These are phyloP conservation scores for Melangyna quadrimaculata DNA, from an alignment of 2,888 invertebrate species.

Conservation along the genomic window DNA sequence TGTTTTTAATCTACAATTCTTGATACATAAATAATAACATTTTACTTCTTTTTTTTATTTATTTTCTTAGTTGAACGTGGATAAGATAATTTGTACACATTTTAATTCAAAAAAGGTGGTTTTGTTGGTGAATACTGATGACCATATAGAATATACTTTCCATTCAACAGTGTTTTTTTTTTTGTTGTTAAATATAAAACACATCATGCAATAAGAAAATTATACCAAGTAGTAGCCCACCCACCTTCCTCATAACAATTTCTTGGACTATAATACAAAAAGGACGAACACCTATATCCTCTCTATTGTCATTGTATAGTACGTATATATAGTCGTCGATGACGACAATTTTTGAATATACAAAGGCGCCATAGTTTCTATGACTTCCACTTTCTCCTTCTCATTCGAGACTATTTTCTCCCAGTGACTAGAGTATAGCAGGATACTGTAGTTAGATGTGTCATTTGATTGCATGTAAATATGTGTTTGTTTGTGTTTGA, in stretches of 20 bases:
- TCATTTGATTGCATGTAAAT: slow-evolving; percentile 1
- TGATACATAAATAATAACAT: not conserved
- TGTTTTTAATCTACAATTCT: not conserved
- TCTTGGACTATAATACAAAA: not conserved
- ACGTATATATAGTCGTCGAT: slow-evolving; percentile 32
- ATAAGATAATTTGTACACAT: not conserved
- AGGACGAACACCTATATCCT: not conserved
- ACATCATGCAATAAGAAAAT: not conserved
- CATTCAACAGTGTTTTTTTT: not conserved
- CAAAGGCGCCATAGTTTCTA: slow-evolving; percentile 66
- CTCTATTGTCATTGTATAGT: not conserved
- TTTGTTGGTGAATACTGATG: not conserved
- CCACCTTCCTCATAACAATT: not conserved
- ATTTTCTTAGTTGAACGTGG: not conserved
- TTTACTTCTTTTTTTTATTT: not conserved
- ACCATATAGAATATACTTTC: not conserved
- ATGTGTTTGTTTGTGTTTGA: not conserved
- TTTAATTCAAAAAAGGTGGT: not conserved
- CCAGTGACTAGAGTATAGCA: not conserved
- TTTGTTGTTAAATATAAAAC: not conserved
- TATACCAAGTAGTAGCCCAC: not conserved
- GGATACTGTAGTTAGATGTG: not conserved
- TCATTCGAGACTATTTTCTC: slow-evolving; percentile 13
- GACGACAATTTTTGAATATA: slow-evolving; percentile 50
- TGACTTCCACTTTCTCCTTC: slow-evolving; percentile 59